phyloP scores from a whole-genome alignment of 1,140 invertebrate genomes.

The Leucophenga varia region DNA sequence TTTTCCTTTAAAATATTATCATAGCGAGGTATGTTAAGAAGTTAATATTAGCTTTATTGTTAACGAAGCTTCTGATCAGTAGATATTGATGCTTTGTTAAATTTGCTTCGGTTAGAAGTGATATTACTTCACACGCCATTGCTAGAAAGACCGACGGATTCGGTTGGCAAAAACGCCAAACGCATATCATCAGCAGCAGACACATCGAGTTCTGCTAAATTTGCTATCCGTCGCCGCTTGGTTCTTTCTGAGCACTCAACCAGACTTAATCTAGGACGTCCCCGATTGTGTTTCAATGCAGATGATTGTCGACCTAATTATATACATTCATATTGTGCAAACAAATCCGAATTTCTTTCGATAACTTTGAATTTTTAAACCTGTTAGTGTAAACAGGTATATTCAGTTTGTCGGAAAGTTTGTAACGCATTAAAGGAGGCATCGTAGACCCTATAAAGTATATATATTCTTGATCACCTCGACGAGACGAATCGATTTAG shows the following conservation, averaged over 20 bases:
- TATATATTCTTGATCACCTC: too few species aligned
- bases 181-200: too few species aligned
- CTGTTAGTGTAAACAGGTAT: too few species aligned
- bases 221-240: constrained; percentile 4
- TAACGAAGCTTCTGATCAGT: constrained; percentile 1
- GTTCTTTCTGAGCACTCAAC: constrained; percentile 8
- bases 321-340: too few species aligned
- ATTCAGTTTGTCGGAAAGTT: too few species aligned
- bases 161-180: constrained; percentile 1
- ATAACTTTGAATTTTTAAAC: too few species aligned
- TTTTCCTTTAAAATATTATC: constrained; percentile 5
- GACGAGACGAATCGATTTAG: too few species aligned
- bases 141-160: constrained; percentile 4
- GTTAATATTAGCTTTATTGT: constrained; percentile 2
- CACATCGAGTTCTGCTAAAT: neutral
- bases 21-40: constrained; percentile 5
- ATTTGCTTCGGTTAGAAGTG: constrained; percentile 1
- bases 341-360: too few species aligned
- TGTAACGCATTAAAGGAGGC: too few species aligned
- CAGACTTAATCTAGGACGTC: constrained; percentile 5
- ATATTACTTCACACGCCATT: constrained; percentile 3
- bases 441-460: too few species aligned
- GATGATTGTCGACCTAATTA: too few species aligned
- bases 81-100: constrained; percentile 5
- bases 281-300: too few species aligned